These are phyloP conservation scores for Ormyrus labotus DNA, from an alignment of 2,888 invertebrate genomes.

Conservation along the genomic window DNA sequence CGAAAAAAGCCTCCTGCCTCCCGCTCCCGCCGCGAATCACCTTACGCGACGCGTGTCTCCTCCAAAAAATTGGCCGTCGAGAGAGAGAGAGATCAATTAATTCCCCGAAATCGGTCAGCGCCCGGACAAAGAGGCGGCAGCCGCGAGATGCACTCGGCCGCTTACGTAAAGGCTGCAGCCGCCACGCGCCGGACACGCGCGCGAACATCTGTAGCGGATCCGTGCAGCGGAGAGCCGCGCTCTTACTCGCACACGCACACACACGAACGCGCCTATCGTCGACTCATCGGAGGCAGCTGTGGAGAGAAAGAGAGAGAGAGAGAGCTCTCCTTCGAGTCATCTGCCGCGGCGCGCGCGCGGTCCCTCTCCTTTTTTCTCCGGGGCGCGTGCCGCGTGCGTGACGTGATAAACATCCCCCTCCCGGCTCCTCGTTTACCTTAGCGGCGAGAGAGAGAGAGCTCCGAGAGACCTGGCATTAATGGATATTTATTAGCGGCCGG, in stretches of 20 bases:
- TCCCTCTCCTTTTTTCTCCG: conserved; percentile 45
- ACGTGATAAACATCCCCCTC: conserved; percentile 74
- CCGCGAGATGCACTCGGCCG: not conserved
- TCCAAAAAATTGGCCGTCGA: not conserved
- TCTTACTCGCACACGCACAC: conserved; percentile 4
- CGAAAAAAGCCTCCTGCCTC: too few relatives aligned
- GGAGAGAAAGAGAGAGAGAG: too few relatives aligned
- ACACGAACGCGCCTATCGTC: conserved; percentile 57
- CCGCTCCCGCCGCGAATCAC: too few relatives aligned
- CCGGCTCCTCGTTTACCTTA: conserved; percentile 46
- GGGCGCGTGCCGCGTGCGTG: conserved; percentile 63
- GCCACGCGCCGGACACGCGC: conserved; percentile 2
- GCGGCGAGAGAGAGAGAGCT: conserved; percentile 7
- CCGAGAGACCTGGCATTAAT: conserved; percentile 64
- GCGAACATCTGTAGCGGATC: conserved; percentile 59
- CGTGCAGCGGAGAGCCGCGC: conserved; percentile 51
- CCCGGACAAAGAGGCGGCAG: not conserved
- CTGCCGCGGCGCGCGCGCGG: conserved; percentile 63
- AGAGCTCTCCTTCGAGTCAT: conserved; percentile 68
- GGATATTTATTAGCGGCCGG: conserved; percentile 73
- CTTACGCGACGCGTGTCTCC: too few relatives aligned
- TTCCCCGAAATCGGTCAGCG: not conserved
- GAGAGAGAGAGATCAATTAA: conserved; percentile 28
- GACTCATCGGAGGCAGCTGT: conserved; percentile 68
- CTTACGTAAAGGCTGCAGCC: conserved; percentile 33